phyloP scores from a whole-genome alignment of 2,797 vertebrate genomes.

The Lagorchestes hirsutus region DNA sequence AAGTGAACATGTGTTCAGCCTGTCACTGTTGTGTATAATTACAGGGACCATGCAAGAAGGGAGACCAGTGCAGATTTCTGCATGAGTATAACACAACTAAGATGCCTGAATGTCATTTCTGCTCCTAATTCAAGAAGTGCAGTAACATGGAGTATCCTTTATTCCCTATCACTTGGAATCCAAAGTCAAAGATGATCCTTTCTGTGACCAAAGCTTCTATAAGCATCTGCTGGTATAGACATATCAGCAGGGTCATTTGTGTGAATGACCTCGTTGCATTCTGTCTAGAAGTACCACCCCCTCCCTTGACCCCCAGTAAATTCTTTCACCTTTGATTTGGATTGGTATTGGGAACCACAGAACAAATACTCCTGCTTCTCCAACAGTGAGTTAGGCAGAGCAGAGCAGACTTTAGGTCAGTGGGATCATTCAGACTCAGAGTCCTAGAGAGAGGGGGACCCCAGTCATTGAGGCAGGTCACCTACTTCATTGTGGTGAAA shows the following conservation, averaged over 20 bases:
- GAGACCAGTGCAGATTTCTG: constrained; percentile 98
- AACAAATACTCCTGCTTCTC: constrained; percentile 95
- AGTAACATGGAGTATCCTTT: background rate
- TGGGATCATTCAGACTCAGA: constrained; percentile 90
- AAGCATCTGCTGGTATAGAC: no score
- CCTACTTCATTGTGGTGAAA: constrained; percentile 91
- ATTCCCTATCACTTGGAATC: background rate
- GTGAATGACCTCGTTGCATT: no score
- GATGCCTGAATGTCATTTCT: constrained; percentile 99
- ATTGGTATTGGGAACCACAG: constrained; percentile 96
- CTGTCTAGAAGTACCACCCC: no score
- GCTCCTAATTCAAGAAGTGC: constrained; percentile 97
- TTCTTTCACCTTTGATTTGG: constrained; percentile 92
- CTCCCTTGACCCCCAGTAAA: no score
- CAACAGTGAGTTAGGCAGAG: constrained; percentile 92
- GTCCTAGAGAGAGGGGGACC: constrained; percentile 92
- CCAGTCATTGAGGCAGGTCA: constrained; percentile 93
- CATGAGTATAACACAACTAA: constrained; percentile 99
- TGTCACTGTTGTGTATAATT: constrained; percentile 99
- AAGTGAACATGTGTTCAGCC: constrained; percentile 98
- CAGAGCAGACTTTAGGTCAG: constrained; percentile 92
- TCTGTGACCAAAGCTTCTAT: no score
- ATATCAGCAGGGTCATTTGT: no score
- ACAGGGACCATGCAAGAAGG: constrained; percentile 97
- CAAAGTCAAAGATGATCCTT: no score